These are phyloP conservation scores for Pampusana beccarii DNA, from an alignment of 2,113 vertebrate genomes.

Conservation along the genomic window DNA sequence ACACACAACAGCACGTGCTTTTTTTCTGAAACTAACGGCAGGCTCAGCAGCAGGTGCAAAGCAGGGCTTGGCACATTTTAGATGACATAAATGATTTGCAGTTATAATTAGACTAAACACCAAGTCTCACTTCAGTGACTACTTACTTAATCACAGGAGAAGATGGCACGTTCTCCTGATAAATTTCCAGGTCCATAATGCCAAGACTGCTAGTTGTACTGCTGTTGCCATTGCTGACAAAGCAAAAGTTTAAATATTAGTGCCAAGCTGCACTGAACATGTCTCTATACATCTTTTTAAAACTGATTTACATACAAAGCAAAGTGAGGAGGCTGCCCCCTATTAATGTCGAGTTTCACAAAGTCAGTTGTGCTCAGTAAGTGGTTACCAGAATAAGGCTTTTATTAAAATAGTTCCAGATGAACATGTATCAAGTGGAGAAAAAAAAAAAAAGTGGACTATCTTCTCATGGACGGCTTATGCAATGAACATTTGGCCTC, in stretches of 20 bases:
- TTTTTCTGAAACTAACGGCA: neutral
- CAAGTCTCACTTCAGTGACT: constrained; percentile 61
- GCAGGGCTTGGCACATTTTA: constrained; percentile 51
- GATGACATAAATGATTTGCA: constrained; percentile 14
- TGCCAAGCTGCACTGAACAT: constrained; percentile 61
- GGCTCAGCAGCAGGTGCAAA: constrained; percentile 41
- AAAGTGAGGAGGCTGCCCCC: neutral
- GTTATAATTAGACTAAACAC: constrained; percentile 69
- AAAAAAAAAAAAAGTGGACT: neutral
- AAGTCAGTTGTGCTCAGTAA: neutral
- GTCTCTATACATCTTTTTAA: neutral
- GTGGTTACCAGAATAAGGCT: neutral
- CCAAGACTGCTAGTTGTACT: constrained; percentile 93
- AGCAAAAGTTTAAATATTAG: constrained; percentile 82
- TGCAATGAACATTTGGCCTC: neutral
- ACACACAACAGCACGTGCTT: neutral
- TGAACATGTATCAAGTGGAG: neutral
- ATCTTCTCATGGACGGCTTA: neutral
- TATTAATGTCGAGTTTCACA: neutral
- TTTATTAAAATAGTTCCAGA: neutral
- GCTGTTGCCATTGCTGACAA: constrained; percentile 93
- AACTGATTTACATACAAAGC: neutral
- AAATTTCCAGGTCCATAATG: constrained; percentile 89
- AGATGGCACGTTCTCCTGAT: constrained; percentile 85
- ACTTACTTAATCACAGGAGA: constrained; percentile 88